Percentiles rank a stretch among this genome's conserved stretches.
phyloP scores from a whole-genome alignment of 2,888 invertebrate genomes.

The Dorcus hopei region DNA sequence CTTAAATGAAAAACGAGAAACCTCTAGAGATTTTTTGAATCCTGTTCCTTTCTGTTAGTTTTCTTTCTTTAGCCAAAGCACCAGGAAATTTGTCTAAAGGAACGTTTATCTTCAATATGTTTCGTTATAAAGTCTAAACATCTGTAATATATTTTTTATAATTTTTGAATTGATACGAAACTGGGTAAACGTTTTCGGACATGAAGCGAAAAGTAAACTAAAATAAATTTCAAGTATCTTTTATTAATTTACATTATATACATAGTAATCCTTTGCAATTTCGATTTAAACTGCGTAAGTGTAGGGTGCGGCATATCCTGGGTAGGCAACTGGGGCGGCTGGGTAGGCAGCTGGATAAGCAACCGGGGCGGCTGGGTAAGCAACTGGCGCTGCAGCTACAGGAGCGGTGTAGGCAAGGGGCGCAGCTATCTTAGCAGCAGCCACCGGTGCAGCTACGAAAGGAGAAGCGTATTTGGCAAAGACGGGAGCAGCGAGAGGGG shows the following conservation, averaged over 20 bases:
- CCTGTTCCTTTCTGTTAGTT: too few relatives aligned
- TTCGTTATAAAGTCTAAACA: too few relatives aligned
- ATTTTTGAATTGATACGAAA: too few relatives aligned
- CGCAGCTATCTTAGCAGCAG: constrained; percentile 28
- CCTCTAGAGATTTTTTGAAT: too few relatives aligned
- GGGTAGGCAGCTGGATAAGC: constrained; percentile 14
- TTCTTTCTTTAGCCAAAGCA: too few relatives aligned
- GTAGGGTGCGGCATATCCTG: background rate
- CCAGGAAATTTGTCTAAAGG: too few relatives aligned
- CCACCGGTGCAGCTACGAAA: constrained; percentile 24
- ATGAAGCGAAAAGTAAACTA: too few relatives aligned
- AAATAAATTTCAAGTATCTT: too few relatives aligned
- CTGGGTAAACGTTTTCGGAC: too few relatives aligned
- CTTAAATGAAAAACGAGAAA: too few relatives aligned
- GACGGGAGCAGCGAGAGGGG: constrained; percentile 22
- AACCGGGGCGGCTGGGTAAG: constrained; percentile 4
- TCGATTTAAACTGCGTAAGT: constrained; percentile 2
- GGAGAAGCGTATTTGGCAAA: constrained; percentile 20
- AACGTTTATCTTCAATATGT: too few relatives aligned
- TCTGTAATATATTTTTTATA: too few relatives aligned
- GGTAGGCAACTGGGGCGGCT: background rate
- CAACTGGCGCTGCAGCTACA: constrained; percentile 19
- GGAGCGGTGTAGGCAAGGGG: constrained; percentile 18
- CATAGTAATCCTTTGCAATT: background rate
- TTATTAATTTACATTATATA: background rate